Evolutionary conservation across 2,888 invertebrate genomes (phyloP), one percentile per base, ranked within the genome.

Genomic region (Ramazzottius varieornatus): DNA sequence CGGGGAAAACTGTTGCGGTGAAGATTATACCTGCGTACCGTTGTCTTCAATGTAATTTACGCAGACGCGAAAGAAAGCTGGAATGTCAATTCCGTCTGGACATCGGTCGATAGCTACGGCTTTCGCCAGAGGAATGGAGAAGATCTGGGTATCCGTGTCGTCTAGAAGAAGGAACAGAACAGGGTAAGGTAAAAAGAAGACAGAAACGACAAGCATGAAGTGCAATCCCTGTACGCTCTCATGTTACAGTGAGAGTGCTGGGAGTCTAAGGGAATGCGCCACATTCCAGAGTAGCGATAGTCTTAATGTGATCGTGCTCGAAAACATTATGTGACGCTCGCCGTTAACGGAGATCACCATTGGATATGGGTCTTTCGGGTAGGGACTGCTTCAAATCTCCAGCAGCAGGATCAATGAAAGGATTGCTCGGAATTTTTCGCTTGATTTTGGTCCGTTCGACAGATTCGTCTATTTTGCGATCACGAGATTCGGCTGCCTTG

Each of bases 21-120:
- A 40, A 40, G 20, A 40, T 20, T 40, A 40, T 40, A 13, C n/a
- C n/a, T n/a, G n/a, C n/a, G n/a, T 40, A 54, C 54, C 54, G 24
- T 54, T 54, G 54, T 54, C 54, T 29, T 54, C 54, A 24, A 54
- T 54, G 29, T 54, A 54, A 24, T 54, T 54, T 29, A 54, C 54
- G 54, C 54, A 54, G 8, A 54, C 54, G 29, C 54, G 54, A 24
- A 54, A 54, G 29, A 54, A 54, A 8, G 54, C 54, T 29, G 54
- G 54, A 4, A 54, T 29, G 4, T 54, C n/a, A 4, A 54, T 16
- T 13, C 54, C 54, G 24, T 54, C 54, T 24, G 54, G 54, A 29
- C 54, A 54, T 24, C 29, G 13, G 29, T 54, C 54, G 54, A 54
- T 54, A 8, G 8, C 16, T 29, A 54, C 13, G 29, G 54, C 54